Conservation (phyloP, 2,888 invertebrate genomes). For the Apamea monoglypha region DNA sequence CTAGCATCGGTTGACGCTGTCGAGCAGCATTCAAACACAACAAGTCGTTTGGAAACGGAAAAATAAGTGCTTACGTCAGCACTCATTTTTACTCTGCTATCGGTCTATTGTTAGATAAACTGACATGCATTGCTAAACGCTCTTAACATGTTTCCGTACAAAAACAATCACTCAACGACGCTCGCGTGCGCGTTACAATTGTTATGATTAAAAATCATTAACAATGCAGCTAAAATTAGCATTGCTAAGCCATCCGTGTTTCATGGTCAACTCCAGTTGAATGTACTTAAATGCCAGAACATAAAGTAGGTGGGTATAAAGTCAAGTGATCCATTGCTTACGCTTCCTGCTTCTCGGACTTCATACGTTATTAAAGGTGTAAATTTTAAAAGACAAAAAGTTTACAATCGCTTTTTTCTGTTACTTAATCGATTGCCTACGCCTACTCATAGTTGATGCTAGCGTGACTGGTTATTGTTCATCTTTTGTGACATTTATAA, state of each 20-base stretch:
- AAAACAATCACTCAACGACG: slow-evolving; percentile 24
- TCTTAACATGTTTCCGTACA: slow-evolving; percentile 20
- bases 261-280: slow-evolving; percentile 81
- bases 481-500: neutral
- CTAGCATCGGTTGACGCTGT: neutral
- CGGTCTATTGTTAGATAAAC: slow-evolving; percentile 23
- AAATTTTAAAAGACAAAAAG: slow-evolving; percentile 30
- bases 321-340: slow-evolving; percentile 68
- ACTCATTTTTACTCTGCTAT: slow-evolving; percentile 15
- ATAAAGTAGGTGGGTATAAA: slow-evolving; percentile 60
- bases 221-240: slow-evolving; percentile 71
- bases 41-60: neutral
- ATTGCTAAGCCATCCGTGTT: slow-evolving; percentile 78
- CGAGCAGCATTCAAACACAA: neutral
- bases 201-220: slow-evolving; percentile 55
- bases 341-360: slow-evolving; percentile 74
- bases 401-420: slow-evolving; percentile 21
- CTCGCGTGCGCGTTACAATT: slow-evolving; percentile 33
- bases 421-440: slow-evolving; percentile 21
- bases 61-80: slow-evolving; percentile 14
- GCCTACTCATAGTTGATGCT: neutral
- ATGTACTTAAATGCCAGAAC: slow-evolving; percentile 81
- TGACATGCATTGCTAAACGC: slow-evolving; percentile 23
- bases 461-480: neutral
- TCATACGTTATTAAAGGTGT: slow-evolving; percentile 57